These are phyloP conservation scores for Amphimedon queenslandica DNA, from an alignment of 37 sponge, comb jelly and placozoan genomes.

Conservation along the genomic window DNA sequence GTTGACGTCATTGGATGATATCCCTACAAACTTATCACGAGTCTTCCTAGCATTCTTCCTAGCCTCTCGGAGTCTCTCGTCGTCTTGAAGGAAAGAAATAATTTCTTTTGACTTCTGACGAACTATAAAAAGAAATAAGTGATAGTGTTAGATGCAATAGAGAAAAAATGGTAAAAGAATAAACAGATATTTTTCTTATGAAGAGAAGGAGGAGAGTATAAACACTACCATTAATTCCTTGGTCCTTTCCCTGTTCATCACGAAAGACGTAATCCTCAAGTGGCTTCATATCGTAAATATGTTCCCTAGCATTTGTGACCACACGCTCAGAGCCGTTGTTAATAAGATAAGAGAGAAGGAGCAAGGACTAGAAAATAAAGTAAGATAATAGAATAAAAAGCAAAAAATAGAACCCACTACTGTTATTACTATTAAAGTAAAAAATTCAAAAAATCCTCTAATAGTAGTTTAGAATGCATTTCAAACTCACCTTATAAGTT, in stretches of 20 bases:
- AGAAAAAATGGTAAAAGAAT: not conserved
- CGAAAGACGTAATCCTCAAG: conserved; percentile 82
- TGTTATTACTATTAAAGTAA: no score
- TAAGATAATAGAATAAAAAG: not conserved
- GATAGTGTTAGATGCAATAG: not conserved
- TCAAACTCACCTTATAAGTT: conserved; percentile 84
- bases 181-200: not conserved
- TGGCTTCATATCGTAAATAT: conserved; percentile 92
- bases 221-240: conserved; percentile 93
- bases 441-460: no score
- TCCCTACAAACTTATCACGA: conserved; percentile 94
- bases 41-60: conserved; percentile 87
- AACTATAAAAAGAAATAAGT: conserved; percentile 65
- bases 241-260: conserved; percentile 97
- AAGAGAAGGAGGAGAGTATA: not conserved
- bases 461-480: no score
- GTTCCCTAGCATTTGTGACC: conserved; percentile 95
- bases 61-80: conserved; percentile 82
- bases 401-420: not conserved
- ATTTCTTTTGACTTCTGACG: conserved; percentile 96
- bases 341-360: conserved; percentile 86
- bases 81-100: conserved; percentile 83
- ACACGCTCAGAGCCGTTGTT: conserved; percentile 95
- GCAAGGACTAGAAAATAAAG: conserved; percentile 61
- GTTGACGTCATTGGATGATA: conserved; percentile 70